Conservation (phyloP, 2,797 vertebrate species). For the Diplodus puntazzo region DNA sequence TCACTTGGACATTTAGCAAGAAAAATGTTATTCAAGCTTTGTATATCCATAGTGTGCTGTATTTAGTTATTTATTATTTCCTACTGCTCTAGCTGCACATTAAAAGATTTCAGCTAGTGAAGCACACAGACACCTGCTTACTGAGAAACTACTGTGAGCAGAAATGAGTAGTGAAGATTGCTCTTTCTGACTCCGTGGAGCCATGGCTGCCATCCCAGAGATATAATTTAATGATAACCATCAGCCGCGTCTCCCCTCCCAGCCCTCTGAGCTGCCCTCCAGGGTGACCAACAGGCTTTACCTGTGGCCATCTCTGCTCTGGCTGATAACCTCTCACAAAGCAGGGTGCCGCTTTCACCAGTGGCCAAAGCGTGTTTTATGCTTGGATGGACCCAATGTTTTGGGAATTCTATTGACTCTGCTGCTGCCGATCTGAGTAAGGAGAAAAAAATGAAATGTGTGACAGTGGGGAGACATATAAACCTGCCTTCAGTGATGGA, state of each 20-base stretch:
- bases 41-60: too few species aligned
- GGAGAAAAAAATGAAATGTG: conserved; percentile 42
- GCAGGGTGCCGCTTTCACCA: conserved; percentile 29
- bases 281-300: conserved; percentile 57
- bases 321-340: conserved; percentile 73
- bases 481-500: conserved; percentile 65
- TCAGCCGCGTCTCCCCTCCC: conserved; percentile 44
- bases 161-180: background rate
- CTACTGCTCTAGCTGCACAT: too few species aligned
- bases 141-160: background rate
- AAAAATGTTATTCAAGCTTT: too few species aligned
- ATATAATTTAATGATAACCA: conserved; percentile 77
- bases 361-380: conserved; percentile 64
- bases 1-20: too few species aligned
- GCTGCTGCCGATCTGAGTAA: conserved; percentile 54
- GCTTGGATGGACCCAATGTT: conserved; percentile 73
- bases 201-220: conserved; percentile 41
- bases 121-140: background rate
- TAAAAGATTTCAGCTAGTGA: too few species aligned
- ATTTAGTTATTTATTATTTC: too few species aligned
- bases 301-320: conserved; percentile 59
- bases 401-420: conserved; percentile 73
- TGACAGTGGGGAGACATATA: conserved; percentile 59
- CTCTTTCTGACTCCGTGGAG: conserved; percentile 6
- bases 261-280: conserved; percentile 42